A percentile compares a stretch with the other conserved stretches of the same genome.
Conservation (phyloP, 1,140 invertebrate genomes). For the Bombus waltoni region DNA sequence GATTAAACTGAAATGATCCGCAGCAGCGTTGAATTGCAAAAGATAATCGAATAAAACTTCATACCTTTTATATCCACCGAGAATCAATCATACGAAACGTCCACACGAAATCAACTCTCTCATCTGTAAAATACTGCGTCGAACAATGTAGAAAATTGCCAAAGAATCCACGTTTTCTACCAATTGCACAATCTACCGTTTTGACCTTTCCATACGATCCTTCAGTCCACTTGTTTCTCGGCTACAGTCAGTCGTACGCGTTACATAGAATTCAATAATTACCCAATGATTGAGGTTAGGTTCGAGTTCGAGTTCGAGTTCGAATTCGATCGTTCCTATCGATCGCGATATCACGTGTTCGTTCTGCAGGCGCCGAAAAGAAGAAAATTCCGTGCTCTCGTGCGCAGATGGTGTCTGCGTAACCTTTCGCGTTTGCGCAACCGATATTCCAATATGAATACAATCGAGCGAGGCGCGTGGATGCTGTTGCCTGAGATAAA, state of each 20-base stretch:
- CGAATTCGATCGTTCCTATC: not conserved
- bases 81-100: not conserved
- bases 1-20: not conserved
- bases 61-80: not conserved
- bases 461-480: conserved; percentile 37
- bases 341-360: not conserved
- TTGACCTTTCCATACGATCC: not conserved
- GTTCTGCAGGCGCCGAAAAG: not conserved
- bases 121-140: not conserved
- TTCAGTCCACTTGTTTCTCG: not conserved
- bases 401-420: conserved; percentile 42
- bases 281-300: not conserved
- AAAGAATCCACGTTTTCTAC: not conserved
- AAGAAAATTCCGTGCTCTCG: conserved; percentile 18
- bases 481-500: conserved; percentile 48
- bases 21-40: not conserved
- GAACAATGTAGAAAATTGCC: not conserved
- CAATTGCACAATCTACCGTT: not conserved
- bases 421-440: conserved; percentile 67
- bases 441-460: conserved; percentile 62
- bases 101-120: not conserved
- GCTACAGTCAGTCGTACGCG: not conserved
- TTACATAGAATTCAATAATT: conserved; percentile 8
- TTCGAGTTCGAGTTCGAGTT: too few species aligned
- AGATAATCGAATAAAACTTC: not conserved